Evolutionary conservation across 1,140 invertebrate genomes (phyloP), one percentile per base, ranked within the genome.

Genomic region (Heliconius himera): DNA sequence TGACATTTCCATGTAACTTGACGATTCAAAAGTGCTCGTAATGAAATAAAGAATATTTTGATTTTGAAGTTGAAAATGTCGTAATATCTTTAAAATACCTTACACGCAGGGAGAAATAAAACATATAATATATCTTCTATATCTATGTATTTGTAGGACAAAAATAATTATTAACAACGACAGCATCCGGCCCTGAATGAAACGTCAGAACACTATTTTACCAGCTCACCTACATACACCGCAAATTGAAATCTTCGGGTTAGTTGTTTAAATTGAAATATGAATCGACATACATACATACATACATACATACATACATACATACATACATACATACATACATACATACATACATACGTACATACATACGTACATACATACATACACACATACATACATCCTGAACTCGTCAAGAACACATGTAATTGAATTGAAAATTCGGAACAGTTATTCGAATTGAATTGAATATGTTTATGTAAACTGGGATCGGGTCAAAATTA

Each of bases 351-450:
- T n/a, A n/a, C n/a, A n/a, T n/a, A n/a, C n/a, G n/a, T n/a, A n/a
- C n/a, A n/a, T n/a, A n/a, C n/a, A n/a, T n/a, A n/a, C n/a, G n/a
- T n/a, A n/a, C n/a, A n/a, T n/a, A n/a, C n/a, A n/a, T 36, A 36
- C 33, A 36, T 29, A 29, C 29, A 29, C 2, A 29, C 29, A 29
- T 2, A 29, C 29, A 29, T 36, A 33, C 5, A 6, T 2, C 11
- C 41, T 2, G 41, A 46, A 38, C 74, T 46, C 74, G 36, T 76
- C 56, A 76, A 70, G 33, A 22, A 38, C 33, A 51, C 33, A 56
- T 66, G n/a, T 56, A 66, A 76, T 76, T 70, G n/a, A 76, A 76
- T 76, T 70, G 74, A 75, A 76, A 76, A 70, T 38, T 76, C 51
- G 9, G 29, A n/a, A 49, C 9, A 66, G 74, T 76, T 70, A 70